These are phyloP conservation scores for Oxycera nigricornis DNA, from an alignment of 2,888 invertebrate genomes.

Conservation along the genomic window DNA sequence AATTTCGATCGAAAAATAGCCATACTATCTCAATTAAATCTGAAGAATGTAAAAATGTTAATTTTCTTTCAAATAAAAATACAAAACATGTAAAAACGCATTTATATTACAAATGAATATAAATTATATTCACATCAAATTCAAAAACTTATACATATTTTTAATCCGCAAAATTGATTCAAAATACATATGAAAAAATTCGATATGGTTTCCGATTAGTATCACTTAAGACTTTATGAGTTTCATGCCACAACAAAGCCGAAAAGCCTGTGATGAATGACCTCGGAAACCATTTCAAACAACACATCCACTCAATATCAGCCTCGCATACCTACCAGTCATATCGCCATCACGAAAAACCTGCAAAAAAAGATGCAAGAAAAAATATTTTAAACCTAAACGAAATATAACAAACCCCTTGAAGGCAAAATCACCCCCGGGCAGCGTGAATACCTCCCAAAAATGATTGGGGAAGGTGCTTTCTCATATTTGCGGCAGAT, in stretches of 20 bases:
- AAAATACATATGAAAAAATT: no score
- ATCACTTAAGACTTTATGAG: no score
- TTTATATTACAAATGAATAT: no score
- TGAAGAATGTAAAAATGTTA: no score
- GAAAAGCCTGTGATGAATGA: not conserved
- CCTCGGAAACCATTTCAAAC: not conserved
- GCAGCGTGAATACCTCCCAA: constrained; percentile 13
- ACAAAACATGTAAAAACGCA: no score
- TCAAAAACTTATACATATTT: no score
- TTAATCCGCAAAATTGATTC: no score
- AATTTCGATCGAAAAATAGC: no score
- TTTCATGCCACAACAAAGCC: not conserved
- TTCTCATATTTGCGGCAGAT: constrained; percentile 8
- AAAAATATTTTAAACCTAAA: constrained; percentile 27
- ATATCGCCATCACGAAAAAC: not conserved
- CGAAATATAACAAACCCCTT: constrained; percentile 22
- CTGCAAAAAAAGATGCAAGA: not conserved
- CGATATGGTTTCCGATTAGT: no score
- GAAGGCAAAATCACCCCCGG: not conserved
- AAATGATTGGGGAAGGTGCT: constrained; percentile 22
- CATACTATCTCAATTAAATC: no score
- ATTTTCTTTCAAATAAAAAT: no score
- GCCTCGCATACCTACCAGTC: not conserved
- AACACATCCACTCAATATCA: not conserved
- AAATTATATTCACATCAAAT: no score